Evolutionary conservation across 2,888 invertebrate genomes (phyloP).

Genomic region (Chouioia cunea): DNA sequence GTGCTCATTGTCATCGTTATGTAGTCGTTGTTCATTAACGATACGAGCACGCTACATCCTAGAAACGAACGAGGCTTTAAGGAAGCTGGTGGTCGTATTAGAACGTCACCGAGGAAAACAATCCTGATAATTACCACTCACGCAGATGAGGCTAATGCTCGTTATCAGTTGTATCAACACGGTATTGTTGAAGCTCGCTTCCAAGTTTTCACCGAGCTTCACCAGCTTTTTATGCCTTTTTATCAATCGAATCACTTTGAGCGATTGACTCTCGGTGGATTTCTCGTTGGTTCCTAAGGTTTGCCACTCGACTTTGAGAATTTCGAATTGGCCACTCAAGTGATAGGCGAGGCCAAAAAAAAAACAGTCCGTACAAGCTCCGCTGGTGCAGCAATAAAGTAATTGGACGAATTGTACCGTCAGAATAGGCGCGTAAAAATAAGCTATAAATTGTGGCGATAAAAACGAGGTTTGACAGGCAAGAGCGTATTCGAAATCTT

Average conservation of each 20-base stretch:
- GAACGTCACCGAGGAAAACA: not conserved
- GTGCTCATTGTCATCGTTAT: constrained; percentile 36
- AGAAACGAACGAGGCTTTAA: not conserved
- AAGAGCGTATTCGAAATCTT: constrained; percentile 22
- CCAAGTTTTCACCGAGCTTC: constrained; percentile 33
- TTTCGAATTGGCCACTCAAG: constrained; percentile 39
- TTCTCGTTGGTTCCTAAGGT: not conserved
- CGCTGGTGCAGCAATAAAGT: constrained; percentile 35
- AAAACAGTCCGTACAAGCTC: constrained; percentile 38
- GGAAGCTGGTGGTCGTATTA: not conserved
- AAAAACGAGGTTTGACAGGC: constrained; percentile 38
- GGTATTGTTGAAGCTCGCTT: constrained; percentile 25
- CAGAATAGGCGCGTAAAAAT: constrained; percentile 11
- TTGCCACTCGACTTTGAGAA: constrained; percentile 34
- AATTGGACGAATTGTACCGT: constrained; percentile 35
- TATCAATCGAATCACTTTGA: constrained; percentile 3
- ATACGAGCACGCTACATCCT: constrained; percentile 40
- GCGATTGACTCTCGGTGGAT: not conserved
- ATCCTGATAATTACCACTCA: constrained; percentile 34
- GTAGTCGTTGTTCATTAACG: constrained; percentile 25
- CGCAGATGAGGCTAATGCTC: constrained; percentile 42
- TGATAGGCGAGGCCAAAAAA: constrained; percentile 40
- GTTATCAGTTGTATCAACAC: constrained; percentile 32
- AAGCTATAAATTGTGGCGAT: constrained; percentile 1
- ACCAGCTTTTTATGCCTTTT: constrained; percentile 26